Base-by-base conservation (phyloP, 2,797 vertebrate genomes). In the Crocidura indochinensis region DNA sequence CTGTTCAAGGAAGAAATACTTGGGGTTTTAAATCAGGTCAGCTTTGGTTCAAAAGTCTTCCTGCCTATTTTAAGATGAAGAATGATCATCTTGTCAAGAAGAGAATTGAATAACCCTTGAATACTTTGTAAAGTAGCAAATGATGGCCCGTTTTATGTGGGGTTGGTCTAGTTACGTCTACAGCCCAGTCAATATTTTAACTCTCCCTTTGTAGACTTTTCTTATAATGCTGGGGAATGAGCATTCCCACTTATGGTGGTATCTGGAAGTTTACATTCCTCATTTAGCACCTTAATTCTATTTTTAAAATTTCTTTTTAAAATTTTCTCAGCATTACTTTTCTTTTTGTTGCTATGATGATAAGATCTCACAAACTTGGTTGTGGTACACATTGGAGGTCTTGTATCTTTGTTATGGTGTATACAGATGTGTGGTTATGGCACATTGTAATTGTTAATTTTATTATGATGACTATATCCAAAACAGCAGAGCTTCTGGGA, bases 1-100 rank as follows among this genome's bases (percentile, higher is more conserved):
- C 85, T 85, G 87, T 81, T 92, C 84, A 94, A 93, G 94, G 91
- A 88, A 96, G 69, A 94, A 95, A 72, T 85, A 71, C 84, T 85
- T 87, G 49, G 64, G 46, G 81, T 90, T 94, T 94, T 78, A 93
- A 95, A 38, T 65, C 76, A 77, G 29, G 89, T 85, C 60, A 81
- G 56, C 76, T 87, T 87, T 91, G 53, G 65, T 75, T 60, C 67
- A 77, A 89, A 94, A 82, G 62, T 76, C 73, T 24, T 76, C 81
- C 65, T 92, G 49, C 38, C 31, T 91, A 86, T 93, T 94, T 94
- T 91, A 90, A 69, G 44, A 65, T 73, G 56, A 94, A 29, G 77
- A 91, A 84, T 91, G 38, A 29, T 64, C 65, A 27, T 87, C 60
- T 74, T 90, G 56, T 93, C 71, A 9, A 0, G 67, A 95, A 87